A percentile compares a stretch with the other conserved stretches of the same genome.
Evolutionary conservation across 2,888 invertebrate species (phyloP).

Genomic region (Sarcophaga subvicina): DNA sequence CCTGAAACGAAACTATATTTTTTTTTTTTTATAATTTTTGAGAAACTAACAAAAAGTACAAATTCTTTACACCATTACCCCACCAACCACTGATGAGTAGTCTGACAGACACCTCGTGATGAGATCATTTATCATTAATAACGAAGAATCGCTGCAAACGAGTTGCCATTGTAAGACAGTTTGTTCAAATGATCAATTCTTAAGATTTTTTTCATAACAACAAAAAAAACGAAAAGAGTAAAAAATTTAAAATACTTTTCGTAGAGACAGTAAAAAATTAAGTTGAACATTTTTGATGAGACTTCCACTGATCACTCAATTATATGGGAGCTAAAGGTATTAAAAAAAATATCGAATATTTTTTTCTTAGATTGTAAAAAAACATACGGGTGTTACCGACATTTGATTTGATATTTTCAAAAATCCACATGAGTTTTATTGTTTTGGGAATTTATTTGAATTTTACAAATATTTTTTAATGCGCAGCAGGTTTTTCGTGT

Average conservation of each 20-base stretch:
- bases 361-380: background rate
- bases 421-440: conserved; percentile 59
- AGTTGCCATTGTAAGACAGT: conserved; percentile 75
- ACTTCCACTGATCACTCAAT: conserved; percentile 65
- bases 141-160: conserved; percentile 75
- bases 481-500: conserved; percentile 45
- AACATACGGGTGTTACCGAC: conserved; percentile 60
- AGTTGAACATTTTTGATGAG: conserved; percentile 58
- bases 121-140: conserved; percentile 79
- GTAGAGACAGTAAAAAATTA: background rate
- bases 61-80: conserved; percentile 57
- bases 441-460: conserved; percentile 48
- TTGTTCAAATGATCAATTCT: conserved; percentile 53
- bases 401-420: conserved; percentile 53
- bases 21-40: background rate
- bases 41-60: conserved; percentile 69
- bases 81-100: conserved; percentile 51
- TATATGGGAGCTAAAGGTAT: conserved; percentile 55
- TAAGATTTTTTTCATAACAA: conserved; percentile 61
- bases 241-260: conserved; percentile 20
- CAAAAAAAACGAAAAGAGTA: background rate
- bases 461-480: conserved; percentile 46
- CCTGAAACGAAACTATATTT: background rate
- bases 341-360: conserved; percentile 35
- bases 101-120: conserved; percentile 78